Evolutionary conservation across 2,113 vertebrate genomes (phyloP).

Genomic region (Triplophysa rosa): DNA sequence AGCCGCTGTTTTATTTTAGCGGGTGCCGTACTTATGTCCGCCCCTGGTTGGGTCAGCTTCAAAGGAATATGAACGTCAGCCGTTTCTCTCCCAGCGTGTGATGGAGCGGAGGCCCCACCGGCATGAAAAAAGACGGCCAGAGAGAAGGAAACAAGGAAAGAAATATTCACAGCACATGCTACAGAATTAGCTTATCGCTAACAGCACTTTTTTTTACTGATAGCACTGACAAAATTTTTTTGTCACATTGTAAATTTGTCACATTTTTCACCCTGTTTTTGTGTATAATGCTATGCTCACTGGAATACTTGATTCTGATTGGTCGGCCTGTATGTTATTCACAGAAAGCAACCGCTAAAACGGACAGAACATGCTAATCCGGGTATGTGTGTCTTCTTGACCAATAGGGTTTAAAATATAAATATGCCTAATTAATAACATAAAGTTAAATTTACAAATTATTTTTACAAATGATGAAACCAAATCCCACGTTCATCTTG

Average conservation of each 20-base stretch:
- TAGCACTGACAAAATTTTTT: not conserved
- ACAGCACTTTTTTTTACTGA: not conserved
- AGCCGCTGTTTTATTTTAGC: constrained; percentile 66
- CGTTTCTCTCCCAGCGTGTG: constrained; percentile 71
- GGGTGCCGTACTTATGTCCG: constrained; percentile 64
- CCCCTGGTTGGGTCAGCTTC: constrained; percentile 62
- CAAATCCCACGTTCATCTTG: no score
- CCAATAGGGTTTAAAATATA: no score
- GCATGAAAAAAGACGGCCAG: constrained; percentile 21
- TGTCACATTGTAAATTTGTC: not conserved
- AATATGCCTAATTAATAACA: no score
- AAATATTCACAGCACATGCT: constrained; percentile 13
- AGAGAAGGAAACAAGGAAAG: not conserved
- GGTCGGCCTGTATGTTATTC: no score
- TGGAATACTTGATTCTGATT: no score
- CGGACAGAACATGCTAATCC: no score
- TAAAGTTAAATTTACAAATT: no score
- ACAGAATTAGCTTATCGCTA: not conserved
- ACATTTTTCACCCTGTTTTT: no score
- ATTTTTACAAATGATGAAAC: no score
- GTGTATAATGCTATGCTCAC: no score
- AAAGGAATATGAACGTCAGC: constrained; percentile 75
- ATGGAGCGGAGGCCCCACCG: constrained; percentile 63
- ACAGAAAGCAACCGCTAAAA: no score
- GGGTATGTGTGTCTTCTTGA: no score